Evolutionary conservation across 2,888 invertebrate species (phyloP).

Genomic region (Seira ritae): DNA sequence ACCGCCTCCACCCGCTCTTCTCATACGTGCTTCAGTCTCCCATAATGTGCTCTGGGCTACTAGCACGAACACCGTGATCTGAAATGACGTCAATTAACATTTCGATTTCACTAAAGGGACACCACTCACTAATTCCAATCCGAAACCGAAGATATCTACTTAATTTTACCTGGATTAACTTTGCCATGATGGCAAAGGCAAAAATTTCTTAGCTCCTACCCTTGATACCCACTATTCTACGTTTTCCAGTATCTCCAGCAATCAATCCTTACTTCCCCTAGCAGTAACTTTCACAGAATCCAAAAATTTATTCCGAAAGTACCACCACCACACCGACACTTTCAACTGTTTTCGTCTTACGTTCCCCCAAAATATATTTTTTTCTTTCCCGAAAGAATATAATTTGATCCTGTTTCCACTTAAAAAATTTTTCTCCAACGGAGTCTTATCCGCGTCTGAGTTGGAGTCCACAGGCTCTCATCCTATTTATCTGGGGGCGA

Average conservation of each 20-base stretch:
- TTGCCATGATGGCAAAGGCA: constrained; percentile 57
- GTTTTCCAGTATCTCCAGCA: no score
- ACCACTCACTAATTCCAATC: neutral
- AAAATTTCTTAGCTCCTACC: neutral
- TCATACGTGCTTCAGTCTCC: constrained; percentile 30
- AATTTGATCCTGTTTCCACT: no score
- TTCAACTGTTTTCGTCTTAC: no score
- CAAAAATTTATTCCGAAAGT: no score
- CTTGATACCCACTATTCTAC: no score
- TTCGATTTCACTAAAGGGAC: neutral
- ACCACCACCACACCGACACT: no score
- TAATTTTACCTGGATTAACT: constrained; percentile 46
- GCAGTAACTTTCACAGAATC: no score
- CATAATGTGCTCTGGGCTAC: constrained; percentile 36
- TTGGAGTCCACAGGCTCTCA: constrained; percentile 49
- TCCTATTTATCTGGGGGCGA: constrained; percentile 53
- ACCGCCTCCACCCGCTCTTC: constrained; percentile 41
- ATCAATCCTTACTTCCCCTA: no score
- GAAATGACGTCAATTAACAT: neutral
- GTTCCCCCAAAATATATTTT: no score
- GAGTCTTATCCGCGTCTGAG: constrained; percentile 50
- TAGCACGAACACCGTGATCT: constrained; percentile 50
- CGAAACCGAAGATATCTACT: neutral
- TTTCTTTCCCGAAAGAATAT: no score
- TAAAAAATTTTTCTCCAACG: no score